Percentiles rank a stretch among this genome's conserved stretches.
These are phyloP conservation scores for Tragelaphus oryx DNA, from an alignment of 2,797 vertebrate genomes.

Conservation along the genomic window DNA sequence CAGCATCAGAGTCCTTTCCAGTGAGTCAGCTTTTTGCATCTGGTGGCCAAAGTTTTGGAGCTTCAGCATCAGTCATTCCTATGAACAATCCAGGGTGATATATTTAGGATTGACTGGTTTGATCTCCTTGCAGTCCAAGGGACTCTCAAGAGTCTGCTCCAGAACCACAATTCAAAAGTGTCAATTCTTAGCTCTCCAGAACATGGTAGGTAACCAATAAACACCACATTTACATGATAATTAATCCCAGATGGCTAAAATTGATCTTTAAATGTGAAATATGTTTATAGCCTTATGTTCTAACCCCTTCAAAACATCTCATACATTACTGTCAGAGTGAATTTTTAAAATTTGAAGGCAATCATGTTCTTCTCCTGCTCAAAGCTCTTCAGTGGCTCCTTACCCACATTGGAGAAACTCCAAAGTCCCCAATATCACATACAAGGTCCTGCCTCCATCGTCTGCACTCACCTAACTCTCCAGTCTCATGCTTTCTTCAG, in stretches of 20 bases:
- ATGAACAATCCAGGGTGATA: not conserved
- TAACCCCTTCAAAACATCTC: not conserved
- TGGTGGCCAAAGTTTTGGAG: not conserved
- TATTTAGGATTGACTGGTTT: not conserved
- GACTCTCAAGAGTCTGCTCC: not conserved
- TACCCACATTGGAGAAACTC: not conserved
- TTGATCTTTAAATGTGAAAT: not conserved
- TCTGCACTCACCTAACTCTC: not conserved
- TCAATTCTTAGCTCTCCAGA: not conserved
- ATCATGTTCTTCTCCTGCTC: not conserved
- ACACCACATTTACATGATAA: not conserved
- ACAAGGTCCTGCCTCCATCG: not conserved
- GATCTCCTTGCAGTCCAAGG: not conserved
- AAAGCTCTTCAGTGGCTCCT: not conserved
- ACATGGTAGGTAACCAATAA: not conserved
- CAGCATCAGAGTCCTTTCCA: not conserved
- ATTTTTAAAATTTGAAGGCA: not conserved
- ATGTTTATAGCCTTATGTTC: not conserved
- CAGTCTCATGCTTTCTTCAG: not conserved
- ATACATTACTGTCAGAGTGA: not conserved
- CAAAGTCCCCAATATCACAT: not conserved
- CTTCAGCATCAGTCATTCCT: not conserved
- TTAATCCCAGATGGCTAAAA: not conserved
- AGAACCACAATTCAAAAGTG: not conserved
- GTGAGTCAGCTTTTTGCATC: not conserved